phyloP scores from a whole-genome alignment of 2,888 invertebrate genomes.

The Clostera curtula region DNA sequence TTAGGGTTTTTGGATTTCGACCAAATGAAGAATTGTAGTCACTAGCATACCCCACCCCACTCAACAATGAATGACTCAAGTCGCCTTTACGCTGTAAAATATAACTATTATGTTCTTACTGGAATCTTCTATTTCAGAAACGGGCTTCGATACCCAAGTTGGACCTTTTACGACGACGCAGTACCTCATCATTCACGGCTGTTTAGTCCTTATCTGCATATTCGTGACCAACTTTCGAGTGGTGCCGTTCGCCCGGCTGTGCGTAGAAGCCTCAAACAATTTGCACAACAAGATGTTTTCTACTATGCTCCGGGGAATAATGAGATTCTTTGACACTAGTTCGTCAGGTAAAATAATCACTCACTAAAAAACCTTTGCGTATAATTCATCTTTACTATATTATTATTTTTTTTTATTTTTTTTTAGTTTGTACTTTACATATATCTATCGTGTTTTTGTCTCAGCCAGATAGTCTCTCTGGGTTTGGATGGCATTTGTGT shows the following conservation, averaged over 20 bases:
- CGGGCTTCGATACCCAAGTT: conserved; percentile 48
- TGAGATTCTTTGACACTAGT: conserved; percentile 88
- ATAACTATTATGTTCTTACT: neutral
- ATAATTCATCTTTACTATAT: neutral
- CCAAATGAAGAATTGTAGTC: no score
- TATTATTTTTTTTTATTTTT: conserved; percentile 1
- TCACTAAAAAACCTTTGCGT: no score
- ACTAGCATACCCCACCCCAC: no score
- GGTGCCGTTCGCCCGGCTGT: conserved; percentile 77
- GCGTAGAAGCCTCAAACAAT: conserved; percentile 78
- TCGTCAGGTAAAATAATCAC: conserved; percentile 78
- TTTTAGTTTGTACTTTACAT: no score
- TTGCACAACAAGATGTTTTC: conserved; percentile 84
- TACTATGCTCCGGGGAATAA: conserved; percentile 61
- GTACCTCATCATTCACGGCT: conserved; percentile 78
- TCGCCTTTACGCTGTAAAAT: no score
- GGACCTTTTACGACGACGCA: conserved; percentile 56
- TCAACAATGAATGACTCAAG: no score
- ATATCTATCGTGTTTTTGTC: neutral
- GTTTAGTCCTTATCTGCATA: conserved; percentile 66
- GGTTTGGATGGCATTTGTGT: neutral
- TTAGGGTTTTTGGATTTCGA: no score
- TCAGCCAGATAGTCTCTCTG: neutral
- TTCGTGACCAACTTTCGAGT: conserved; percentile 76
- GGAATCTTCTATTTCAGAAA: conserved; percentile 26